Base-by-base conservation (phyloP, 2,113 vertebrate species). In the Nymphicus hollandicus region DNA sequence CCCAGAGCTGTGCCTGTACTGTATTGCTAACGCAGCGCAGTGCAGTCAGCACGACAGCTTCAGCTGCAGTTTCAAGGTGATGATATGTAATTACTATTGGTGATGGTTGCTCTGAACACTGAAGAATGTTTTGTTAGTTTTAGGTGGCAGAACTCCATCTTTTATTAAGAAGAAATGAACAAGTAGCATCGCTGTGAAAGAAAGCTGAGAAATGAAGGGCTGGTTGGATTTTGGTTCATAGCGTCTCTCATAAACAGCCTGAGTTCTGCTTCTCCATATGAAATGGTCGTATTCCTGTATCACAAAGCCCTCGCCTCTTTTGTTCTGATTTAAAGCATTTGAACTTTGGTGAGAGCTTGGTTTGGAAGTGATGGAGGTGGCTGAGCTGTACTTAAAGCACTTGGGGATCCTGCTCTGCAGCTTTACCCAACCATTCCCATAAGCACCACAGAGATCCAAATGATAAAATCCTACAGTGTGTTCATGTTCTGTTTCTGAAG, bases 81-180 rank as follows among this genome's bases (percentile, higher is more conserved):
- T 81, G 90, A 60, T 56, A 39, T 53, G 55, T 76, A 89, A 50
- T 89, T 78, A 74, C 83, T 72, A 69, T 80, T 69, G 31, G 2
- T 16, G 46, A 56, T 39, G 39, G 31, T 89, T 72, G 41, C 81
- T 81, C 61, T 17, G 55, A 81, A 47, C 31, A n/a, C 69, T 56
- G 49, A 63, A 47, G 55, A 84, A 89, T 4, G 1, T 89, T 81
- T 63, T 85, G 9, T 61, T 87, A 44, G 29, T 92, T 97, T 93
- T 69, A 84, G 69, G 5, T 71, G 43, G 22, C 1, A 58, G 39
- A 43, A 60, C 24, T 52, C 35, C 13, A 50, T 58, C 56, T 24
- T 35, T 58, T 35, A 35, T 22, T 58, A 58, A 24, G n/a, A 58
- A 16, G 22, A 35, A 24, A 23, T 15, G 33, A 24, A 5, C 3